These are phyloP conservation scores for Trachelus iudaicus DNA, from an alignment of 2,888 invertebrate genomes.

Conservation along the genomic window DNA sequence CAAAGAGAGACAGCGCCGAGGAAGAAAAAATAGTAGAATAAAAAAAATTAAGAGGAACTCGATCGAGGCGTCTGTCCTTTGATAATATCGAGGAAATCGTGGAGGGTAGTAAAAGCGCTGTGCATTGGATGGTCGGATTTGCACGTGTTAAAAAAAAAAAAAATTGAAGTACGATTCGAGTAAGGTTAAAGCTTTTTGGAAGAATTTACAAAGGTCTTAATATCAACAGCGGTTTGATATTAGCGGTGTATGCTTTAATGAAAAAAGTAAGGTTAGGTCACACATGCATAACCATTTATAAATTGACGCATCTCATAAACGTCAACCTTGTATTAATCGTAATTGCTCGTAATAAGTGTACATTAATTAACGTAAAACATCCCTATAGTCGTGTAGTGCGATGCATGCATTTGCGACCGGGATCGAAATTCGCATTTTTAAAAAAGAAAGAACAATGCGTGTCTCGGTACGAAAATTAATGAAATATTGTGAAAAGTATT, in stretches of 20 bases:
- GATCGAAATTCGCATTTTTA: background rate
- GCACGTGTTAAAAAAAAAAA: constrained; percentile 31
- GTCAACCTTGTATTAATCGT: constrained; percentile 34
- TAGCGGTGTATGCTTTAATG: constrained; percentile 25
- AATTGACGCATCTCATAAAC: constrained; percentile 30
- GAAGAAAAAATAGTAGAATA: background rate
- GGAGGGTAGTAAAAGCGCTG: constrained; percentile 41
- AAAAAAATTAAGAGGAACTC: background rate
- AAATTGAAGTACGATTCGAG: constrained; percentile 19
- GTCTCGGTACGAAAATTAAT: background rate
- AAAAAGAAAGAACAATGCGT: background rate
- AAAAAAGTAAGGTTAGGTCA: constrained; percentile 17
- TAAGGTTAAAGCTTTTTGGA: constrained; percentile 39
- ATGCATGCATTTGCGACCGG: constrained; percentile 34
- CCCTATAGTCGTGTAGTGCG: constrained; percentile 35
- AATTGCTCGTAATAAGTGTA: constrained; percentile 28
- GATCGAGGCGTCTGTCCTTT: constrained; percentile 33
- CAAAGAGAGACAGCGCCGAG: background rate
- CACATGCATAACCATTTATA: constrained; percentile 5
- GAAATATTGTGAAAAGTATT: background rate
- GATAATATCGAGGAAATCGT: constrained; percentile 42
- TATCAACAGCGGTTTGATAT: constrained; percentile 38
- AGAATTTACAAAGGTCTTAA: constrained; percentile 33
- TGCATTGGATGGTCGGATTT: constrained; percentile 29
- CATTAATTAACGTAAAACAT: constrained; percentile 30